phyloP scores from a whole-genome alignment of 2,797 vertebrate genomes.

The Tokudaia tokunoshimensis region DNA sequence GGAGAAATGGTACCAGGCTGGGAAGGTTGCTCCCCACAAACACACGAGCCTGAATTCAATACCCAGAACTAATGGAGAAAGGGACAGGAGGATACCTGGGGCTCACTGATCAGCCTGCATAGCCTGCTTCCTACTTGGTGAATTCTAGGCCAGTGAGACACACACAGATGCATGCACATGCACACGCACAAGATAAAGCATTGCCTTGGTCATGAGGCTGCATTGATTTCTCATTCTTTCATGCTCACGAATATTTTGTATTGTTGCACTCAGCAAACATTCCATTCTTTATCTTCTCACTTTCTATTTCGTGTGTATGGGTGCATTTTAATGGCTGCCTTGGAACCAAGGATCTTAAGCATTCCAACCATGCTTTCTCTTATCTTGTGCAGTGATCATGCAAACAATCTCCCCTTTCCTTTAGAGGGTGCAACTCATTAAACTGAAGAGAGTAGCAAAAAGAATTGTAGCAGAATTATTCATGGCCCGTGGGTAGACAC shows the following conservation, averaged over 20 bases:
- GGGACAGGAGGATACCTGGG: not conserved
- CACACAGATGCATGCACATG: not conserved
- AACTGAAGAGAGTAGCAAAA: conserved; percentile 1
- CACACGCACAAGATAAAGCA: not conserved
- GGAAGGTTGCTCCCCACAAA: not conserved
- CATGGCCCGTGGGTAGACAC: conserved; percentile 25
- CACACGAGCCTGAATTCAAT: not conserved
- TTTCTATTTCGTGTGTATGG: conserved; percentile 44
- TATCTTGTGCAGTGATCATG: not conserved
- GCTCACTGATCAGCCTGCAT: not conserved
- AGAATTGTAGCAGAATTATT: not conserved
- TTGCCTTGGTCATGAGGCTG: not conserved
- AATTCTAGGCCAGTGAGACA: not conserved
- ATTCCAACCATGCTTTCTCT: not conserved
- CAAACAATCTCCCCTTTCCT: conserved; percentile 21
- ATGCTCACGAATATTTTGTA: not conserved
- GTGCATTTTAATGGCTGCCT: not conserved
- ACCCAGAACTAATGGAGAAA: not conserved
- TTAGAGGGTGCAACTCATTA: not conserved
- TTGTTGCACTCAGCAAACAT: not conserved
- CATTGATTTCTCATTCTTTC: conserved; percentile 44
- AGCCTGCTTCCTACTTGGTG: not conserved
- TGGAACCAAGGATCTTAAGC: not conserved
- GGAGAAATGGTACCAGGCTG: not conserved
- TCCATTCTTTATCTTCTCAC: conserved; percentile 15